Evolutionary conservation across 1,140 invertebrate genomes (phyloP).

Genomic region (Drosophila arizonae): DNA sequence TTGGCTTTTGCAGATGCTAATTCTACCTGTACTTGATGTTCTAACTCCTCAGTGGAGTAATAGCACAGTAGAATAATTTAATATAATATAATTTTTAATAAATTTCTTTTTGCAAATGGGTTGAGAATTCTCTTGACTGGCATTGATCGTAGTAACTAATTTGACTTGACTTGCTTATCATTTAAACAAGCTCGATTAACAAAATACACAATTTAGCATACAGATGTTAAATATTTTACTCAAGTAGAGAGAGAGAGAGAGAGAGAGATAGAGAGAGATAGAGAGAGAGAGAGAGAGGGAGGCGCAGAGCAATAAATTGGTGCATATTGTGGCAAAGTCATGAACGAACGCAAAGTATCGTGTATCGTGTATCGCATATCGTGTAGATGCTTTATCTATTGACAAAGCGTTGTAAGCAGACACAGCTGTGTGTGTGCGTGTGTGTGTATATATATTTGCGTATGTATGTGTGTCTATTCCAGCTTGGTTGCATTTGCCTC

Average conservation of each 20-base stretch:
- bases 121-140: too few species aligned
- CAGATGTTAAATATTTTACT: too few species aligned
- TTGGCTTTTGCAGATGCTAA: too few species aligned
- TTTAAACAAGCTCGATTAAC: too few species aligned
- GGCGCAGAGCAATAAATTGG: slow-evolving; percentile 53
- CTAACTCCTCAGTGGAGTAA: too few species aligned
- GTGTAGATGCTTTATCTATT: slow-evolving; percentile 67
- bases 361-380: slow-evolving; percentile 32
- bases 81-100: too few species aligned
- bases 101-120: too few species aligned
- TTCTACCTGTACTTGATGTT: too few species aligned
- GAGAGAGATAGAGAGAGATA: not conserved
- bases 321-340: slow-evolving; percentile 38
- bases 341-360: not conserved
- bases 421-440: slow-evolving; percentile 1
- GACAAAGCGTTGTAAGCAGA: slow-evolving; percentile 51
- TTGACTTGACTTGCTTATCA: too few species aligned
- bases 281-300: not conserved
- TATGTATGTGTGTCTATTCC: not conserved
- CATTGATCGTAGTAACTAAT: too few species aligned
- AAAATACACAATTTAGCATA: too few species aligned
- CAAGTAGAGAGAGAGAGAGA: not conserved
- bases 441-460: not conserved
- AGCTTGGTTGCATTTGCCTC: slow-evolving; percentile 21
- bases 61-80: too few species aligned